These are phyloP conservation scores for Seriola rivoliana DNA, from an alignment of 2,113 vertebrate genomes.

Conservation along the genomic window DNA sequence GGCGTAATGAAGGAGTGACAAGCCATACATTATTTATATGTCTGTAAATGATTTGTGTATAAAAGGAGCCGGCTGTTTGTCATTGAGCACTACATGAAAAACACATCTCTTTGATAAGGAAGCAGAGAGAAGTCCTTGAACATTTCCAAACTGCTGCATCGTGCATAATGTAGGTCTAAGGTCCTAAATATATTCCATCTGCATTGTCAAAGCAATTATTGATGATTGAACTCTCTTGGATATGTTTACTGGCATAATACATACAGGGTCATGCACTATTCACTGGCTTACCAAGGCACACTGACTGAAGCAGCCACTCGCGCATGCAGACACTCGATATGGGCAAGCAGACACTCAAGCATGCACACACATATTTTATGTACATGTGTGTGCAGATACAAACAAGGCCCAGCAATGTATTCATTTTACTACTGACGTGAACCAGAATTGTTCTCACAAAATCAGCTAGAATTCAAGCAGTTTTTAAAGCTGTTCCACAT, in stretches of 20 bases:
- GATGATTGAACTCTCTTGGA: constrained; percentile 45
- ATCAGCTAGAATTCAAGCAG: background rate
- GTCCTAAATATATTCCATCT: constrained; percentile 40
- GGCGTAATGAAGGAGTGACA: constrained; percentile 21
- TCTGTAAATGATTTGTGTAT: constrained; percentile 46
- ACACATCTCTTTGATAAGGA: constrained; percentile 51
- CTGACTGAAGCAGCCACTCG: background rate
- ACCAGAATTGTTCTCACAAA: constrained; percentile 10
- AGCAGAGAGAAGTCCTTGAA: constrained; percentile 47
- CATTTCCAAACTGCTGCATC: constrained; percentile 7
- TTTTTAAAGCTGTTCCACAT: background rate
- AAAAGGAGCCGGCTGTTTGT: constrained; percentile 40
- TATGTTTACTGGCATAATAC: constrained; percentile 56
- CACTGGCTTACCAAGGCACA: constrained; percentile 23
- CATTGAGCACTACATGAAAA: constrained; percentile 32
- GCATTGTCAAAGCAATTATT: constrained; percentile 35
- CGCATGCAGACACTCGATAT: background rate
- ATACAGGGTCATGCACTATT: constrained; percentile 46
- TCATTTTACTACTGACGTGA: background rate
- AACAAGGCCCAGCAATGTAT: background rate
- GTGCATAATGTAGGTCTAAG: constrained; percentile 43
- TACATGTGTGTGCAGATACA: background rate
- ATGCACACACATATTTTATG: background rate
- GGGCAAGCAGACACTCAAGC: constrained; percentile 12
- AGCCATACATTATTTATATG: constrained; percentile 44